Conservation (phyloP, 2,797 vertebrate species). For the Acropternis orthonyx region DNA sequence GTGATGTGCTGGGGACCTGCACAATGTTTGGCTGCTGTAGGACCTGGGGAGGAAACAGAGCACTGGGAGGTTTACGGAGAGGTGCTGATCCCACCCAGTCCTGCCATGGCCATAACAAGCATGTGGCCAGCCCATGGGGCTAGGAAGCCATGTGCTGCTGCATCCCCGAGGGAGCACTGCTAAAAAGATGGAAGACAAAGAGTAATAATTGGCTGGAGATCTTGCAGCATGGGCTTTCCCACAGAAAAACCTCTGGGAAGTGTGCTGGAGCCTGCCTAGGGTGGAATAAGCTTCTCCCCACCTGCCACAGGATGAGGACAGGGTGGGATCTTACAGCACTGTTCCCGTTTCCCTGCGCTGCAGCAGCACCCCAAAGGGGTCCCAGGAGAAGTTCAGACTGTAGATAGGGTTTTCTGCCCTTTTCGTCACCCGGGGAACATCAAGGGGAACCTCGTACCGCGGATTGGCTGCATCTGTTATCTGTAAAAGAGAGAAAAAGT, state of each 20-base stretch:
- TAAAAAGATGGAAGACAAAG: background rate
- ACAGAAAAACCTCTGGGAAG: background rate
- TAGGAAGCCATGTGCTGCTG: background rate
- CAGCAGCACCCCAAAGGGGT: conserved; percentile 81
- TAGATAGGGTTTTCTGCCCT: conserved; percentile 79
- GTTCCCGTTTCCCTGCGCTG: conserved; percentile 62
- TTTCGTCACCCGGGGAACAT: conserved; percentile 73
- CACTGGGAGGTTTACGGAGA: background rate
- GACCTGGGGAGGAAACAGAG: background rate
- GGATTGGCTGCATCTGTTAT: conserved; percentile 77
- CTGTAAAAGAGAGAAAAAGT: conserved; percentile 21
- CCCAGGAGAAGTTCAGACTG: conserved; percentile 75
- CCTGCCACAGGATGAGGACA: background rate
- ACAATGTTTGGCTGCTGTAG: background rate
- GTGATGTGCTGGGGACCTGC: rapidly evolving
- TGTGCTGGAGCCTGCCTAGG: background rate
- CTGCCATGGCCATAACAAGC: background rate
- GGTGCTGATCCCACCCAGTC: background rate
- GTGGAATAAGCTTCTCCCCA: background rate
- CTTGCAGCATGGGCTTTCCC: background rate
- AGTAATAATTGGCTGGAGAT: background rate
- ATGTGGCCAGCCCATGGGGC: rapidly evolving
- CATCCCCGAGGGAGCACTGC: rapidly evolving
- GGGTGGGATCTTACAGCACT: conserved; percentile 7
- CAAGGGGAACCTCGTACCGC: conserved; percentile 82